Conservation (phyloP, 2,113 vertebrate genomes). For the Oenanthe oenanthe region DNA sequence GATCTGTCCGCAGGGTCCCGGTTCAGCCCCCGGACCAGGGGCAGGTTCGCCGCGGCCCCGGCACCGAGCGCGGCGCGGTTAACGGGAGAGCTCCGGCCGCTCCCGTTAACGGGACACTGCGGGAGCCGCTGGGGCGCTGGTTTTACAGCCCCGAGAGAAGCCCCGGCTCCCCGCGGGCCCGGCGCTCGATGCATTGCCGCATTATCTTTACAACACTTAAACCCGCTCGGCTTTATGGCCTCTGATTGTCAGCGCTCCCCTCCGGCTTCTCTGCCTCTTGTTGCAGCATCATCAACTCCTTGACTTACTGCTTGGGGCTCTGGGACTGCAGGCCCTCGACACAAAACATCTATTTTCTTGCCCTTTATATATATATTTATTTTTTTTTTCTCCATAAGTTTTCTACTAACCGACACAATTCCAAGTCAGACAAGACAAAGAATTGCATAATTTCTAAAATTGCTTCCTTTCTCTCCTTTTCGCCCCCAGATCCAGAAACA, state of each 20-base stretch:
- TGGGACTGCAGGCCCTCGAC: not conserved
- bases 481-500: not conserved
- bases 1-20: fast-evolving
- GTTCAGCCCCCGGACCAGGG: fast-evolving
- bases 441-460: not conserved
- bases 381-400: not conserved
- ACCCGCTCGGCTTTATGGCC: not conserved
- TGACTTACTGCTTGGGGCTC: not conserved
- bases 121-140: fast-evolving
- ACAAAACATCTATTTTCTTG: not conserved
- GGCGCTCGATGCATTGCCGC: not conserved
- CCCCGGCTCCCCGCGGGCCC: not conserved
- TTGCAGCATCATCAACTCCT: not conserved
- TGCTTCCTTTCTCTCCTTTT: not conserved
- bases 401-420: not conserved
- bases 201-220: not conserved
- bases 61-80: not conserved
- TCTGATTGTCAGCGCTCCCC: not conserved
- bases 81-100: no score
- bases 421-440: fast-evolving
- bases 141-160: fast-evolving
- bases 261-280: not conserved
- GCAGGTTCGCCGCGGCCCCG: not conserved
- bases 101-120: not conserved
- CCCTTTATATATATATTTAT: not conserved